These are phyloP conservation scores for Pantherophis guttatus DNA, from an alignment of 2,113 vertebrate genomes.

Conservation along the genomic window DNA sequence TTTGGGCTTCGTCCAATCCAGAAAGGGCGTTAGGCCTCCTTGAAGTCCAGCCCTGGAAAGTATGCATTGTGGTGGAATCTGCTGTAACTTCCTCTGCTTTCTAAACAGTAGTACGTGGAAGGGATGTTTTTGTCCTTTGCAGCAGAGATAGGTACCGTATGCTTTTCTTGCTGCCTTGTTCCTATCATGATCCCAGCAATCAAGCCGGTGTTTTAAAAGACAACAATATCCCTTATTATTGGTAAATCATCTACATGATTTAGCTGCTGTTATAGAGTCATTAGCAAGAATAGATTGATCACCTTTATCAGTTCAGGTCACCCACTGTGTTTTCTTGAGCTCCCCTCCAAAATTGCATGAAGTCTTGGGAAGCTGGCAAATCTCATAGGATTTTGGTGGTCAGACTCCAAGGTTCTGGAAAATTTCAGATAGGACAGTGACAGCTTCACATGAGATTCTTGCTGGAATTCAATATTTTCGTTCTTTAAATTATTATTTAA, in stretches of 20 bases:
- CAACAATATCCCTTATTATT: neutral
- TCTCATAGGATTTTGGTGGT: neutral
- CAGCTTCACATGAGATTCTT: neutral
- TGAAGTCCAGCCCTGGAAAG: slow-evolving; percentile 10
- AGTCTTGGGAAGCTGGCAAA: neutral
- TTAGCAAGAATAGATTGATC: neutral
- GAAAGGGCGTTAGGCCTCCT: neutral
- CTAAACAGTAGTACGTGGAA: neutral
- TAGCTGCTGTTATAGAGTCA: neutral
- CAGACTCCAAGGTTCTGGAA: neutral
- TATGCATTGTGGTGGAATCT: slow-evolving; percentile 1
- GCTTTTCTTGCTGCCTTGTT: neutral
- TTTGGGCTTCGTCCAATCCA: neutral
- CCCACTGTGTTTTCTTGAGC: neutral
- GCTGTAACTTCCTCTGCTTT: neutral
- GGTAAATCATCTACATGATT: neutral
- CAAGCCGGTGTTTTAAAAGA: neutral
- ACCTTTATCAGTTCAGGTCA: neutral
- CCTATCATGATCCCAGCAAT: neutral
- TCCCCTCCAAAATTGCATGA: neutral
- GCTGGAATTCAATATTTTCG: neutral
- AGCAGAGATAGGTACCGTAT: neutral
- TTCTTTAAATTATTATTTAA: neutral
- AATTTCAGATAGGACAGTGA: neutral
- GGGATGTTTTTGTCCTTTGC: neutral